Percentiles rank a stretch among this genome's conserved stretches.
Conservation (phyloP, 2,113 vertebrate genomes). For the Mellivora capensis region DNA sequence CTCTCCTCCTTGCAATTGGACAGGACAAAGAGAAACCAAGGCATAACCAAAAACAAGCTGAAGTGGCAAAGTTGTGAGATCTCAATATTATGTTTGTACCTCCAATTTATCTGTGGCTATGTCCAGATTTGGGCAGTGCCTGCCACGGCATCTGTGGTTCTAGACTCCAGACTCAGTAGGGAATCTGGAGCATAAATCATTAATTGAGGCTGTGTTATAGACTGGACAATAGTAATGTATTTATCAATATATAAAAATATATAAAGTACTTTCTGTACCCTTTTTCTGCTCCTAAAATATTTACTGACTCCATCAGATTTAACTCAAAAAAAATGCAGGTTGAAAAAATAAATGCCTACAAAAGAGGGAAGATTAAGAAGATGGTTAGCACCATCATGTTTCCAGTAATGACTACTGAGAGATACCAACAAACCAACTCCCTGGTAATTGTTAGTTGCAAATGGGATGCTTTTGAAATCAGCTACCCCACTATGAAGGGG, state of each 20-base stretch:
- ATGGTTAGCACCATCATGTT: not conserved
- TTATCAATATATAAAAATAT: not conserved
- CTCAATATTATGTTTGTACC: not conserved
- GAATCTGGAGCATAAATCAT: not conserved
- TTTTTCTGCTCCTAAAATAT: not conserved
- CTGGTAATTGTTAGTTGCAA: not conserved
- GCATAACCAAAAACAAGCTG: not conserved
- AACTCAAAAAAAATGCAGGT: not conserved
- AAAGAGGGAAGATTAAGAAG: not conserved
- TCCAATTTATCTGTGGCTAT: not conserved
- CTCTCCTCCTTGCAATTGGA: not conserved
- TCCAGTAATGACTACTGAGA: not conserved
- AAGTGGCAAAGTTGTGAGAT: not conserved
- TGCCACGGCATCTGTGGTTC: not conserved
- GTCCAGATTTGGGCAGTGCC: not conserved
- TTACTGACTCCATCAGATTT: not conserved
- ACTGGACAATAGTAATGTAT: not conserved
- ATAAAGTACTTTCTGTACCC: not conserved
- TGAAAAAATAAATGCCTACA: not conserved
- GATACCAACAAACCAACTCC: not conserved
- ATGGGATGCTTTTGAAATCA: not conserved
- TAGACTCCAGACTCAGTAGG: not conserved
- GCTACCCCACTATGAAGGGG: not conserved
- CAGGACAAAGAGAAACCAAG: not conserved
- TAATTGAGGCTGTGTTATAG: not conserved